A percentile compares a stretch with the other conserved stretches of the same genome.
These are phyloP conservation scores for Thymelicus lineola DNA, from an alignment of 2,888 invertebrate species.

Conservation along the genomic window DNA sequence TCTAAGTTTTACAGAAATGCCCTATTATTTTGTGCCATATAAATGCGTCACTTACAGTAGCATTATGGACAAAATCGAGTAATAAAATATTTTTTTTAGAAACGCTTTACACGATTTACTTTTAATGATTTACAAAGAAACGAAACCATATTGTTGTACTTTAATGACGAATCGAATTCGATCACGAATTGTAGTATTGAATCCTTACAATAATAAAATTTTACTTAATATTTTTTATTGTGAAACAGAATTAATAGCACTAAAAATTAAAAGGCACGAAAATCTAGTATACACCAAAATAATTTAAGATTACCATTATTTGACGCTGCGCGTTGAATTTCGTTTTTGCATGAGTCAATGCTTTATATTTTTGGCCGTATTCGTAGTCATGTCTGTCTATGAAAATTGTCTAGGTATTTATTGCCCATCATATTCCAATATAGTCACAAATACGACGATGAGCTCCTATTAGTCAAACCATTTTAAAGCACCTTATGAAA, in stretches of 20 bases:
- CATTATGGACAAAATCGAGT: no score
- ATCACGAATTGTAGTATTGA: slow-evolving; percentile 3
- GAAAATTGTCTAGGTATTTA: no score
- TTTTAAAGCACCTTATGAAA: no score
- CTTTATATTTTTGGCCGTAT: no score
- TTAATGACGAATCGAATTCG: slow-evolving; percentile 3
- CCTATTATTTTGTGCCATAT: no score
- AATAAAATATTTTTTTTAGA: background rate
- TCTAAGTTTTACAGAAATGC: no score
- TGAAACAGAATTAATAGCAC: background rate
- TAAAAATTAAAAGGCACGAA: background rate
- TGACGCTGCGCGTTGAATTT: background rate
- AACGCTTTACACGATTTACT: background rate
- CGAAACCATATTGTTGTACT: background rate
- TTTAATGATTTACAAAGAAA: background rate
- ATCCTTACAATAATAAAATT: background rate
- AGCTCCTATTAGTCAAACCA: no score
- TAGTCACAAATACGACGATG: no score
- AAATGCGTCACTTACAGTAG: no score
- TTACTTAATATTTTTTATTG: background rate
- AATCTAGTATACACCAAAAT: background rate
- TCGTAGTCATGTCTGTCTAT: no score
- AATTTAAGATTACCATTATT: background rate
- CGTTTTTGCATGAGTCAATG: background rate
- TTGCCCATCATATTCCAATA: no score